phyloP scores from a whole-genome alignment of 2,797 vertebrate species.

The Ceyx erithaca region DNA sequence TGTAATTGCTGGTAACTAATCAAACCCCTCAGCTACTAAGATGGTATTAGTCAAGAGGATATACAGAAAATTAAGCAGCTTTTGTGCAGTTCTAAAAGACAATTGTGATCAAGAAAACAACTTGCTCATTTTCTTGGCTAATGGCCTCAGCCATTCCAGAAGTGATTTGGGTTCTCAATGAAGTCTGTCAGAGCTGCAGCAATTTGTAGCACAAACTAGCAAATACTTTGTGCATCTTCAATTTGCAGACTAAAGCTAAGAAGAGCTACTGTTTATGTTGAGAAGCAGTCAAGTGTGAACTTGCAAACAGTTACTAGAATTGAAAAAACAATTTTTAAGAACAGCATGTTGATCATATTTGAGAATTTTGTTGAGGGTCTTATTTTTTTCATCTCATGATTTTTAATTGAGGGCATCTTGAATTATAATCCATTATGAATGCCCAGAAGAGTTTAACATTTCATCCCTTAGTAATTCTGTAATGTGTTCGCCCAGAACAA shows the following conservation, averaged over 20 bases:
- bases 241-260: neutral
- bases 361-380: neutral
- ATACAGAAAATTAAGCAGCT: slow-evolving; percentile 13
- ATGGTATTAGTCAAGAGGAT: neutral
- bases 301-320: neutral
- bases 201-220: neutral
- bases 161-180: neutral
- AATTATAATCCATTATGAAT: neutral
- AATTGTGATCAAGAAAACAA: neutral
- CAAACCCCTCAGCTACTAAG: slow-evolving; percentile 10
- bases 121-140: neutral
- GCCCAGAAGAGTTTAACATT: neutral
- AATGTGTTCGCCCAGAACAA: neutral
- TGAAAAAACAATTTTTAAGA: neutral
- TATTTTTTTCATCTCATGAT: neutral
- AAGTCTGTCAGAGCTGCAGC: neutral
- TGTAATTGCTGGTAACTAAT: slow-evolving; percentile 11
- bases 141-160: neutral
- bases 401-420: neutral
- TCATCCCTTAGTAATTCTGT: neutral
- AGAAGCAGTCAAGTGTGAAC: neutral
- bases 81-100: neutral
- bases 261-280: neutral
- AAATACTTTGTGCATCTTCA: neutral
- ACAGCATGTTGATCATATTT: neutral